Base-by-base conservation (phyloP, 1,140 invertebrate genomes). In the Ceratitis capitata region DNA sequence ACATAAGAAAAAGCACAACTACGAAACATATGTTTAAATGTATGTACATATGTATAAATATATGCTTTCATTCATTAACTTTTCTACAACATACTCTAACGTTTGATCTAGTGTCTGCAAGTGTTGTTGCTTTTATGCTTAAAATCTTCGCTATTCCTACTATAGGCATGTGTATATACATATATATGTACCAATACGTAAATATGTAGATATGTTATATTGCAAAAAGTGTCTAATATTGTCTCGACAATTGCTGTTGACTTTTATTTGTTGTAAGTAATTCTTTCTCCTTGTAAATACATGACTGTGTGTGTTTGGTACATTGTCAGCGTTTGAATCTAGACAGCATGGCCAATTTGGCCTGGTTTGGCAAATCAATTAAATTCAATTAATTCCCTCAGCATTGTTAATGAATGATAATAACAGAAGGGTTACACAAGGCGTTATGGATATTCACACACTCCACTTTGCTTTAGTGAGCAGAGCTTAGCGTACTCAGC, bases 291-390 rank as follows among this genome's bases (percentile, higher is more conserved):
- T n/a, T n/a, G n/a, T n/a, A n/a, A n/a, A n/a, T n/a, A n/a, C 56
- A 29, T 26, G n/a, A n/a, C n/a, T n/a, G 12, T 35, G 0, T 39
- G 16, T 35, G 64, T n/a, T 5, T 6, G 39, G n/a, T n/a, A n/a
- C n/a, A n/a, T n/a, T 84, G 87, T 85, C 86, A 86, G 82, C 85
- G 85, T 86, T n/a, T 85, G 69, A 78, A 78, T 78, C 69, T 78
- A 78, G 89, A 91, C 90, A 89, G 86, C 90, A 88, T 88, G 90
- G 90, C 89, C 90, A 91, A 91, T 91, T 91, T 90, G 89, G 90
- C 88, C 89, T 91, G 90, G 90, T 91, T 91, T 91, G 90, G 90
- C 90, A 91, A 91, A 91, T 91, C 90, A 91, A 91, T 91, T 91
- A 91, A 91, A 91, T 91, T 91, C 90, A 91, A 91, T 91, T 91